phyloP scores from a whole-genome alignment of 2,113 vertebrate genomes.

The Zeus faber region DNA sequence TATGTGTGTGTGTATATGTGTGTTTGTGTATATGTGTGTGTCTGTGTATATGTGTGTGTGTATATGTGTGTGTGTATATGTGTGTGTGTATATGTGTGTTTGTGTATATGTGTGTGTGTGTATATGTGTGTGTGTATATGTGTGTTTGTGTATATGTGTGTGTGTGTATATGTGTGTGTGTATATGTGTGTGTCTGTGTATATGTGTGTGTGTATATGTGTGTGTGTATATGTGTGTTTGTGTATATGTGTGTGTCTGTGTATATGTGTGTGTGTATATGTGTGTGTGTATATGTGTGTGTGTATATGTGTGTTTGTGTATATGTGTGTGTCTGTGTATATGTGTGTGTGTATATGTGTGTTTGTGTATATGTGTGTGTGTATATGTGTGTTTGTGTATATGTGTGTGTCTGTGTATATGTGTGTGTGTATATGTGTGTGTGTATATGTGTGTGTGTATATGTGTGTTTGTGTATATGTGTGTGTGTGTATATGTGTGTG shows the following conservation, averaged over 20 bases:
- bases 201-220: background rate
- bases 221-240: background rate
- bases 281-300: conserved; percentile 1
- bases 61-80: conserved; percentile 1
- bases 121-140: background rate
- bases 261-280: background rate
- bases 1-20: background rate
- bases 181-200: background rate
- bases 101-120: background rate
- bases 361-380: background rate
- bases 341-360: background rate
- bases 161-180: background rate
- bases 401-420: background rate
- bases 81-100: background rate
- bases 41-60: background rate
- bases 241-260: background rate
- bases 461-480: background rate
- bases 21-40: background rate
- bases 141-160: background rate
- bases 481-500: background rate
- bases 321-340: background rate
- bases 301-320: background rate
- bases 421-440: background rate
- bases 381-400: background rate
- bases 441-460: background rate